Evolutionary conservation across 1,140 invertebrate genomes (phyloP).

Genomic region (Papilio aristodemus): DNA sequence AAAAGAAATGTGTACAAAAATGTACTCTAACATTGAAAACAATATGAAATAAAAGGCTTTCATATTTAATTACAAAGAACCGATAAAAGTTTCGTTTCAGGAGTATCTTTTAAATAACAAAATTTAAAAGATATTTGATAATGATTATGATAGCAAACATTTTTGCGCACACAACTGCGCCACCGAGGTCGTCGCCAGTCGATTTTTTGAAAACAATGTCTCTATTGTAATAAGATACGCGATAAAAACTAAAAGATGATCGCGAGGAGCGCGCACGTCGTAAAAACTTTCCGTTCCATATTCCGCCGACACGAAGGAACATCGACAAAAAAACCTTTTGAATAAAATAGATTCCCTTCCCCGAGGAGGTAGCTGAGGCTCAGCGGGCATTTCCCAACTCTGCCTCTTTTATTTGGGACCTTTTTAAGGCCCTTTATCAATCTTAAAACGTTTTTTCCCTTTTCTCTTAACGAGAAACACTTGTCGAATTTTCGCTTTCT

Average conservation of each 20-base stretch:
- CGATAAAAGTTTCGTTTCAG: too few relatives aligned
- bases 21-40: too few relatives aligned
- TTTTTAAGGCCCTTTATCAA: constrained; percentile 52
- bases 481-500: constrained; percentile 38
- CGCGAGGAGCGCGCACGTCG: not conserved
- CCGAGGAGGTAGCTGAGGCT: constrained; percentile 36
- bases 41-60: too few relatives aligned
- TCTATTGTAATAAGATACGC: too few relatives aligned
- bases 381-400: constrained; percentile 39
- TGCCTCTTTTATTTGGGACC: constrained; percentile 38
- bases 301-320: not conserved
- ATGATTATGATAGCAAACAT: too few relatives aligned
- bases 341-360: constrained; percentile 48
- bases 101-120: too few relatives aligned
- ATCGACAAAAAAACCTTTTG: constrained; percentile 31
- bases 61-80: too few relatives aligned
- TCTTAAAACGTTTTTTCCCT: constrained; percentile 44
- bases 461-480: constrained; percentile 48
- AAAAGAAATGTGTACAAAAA: too few relatives aligned
- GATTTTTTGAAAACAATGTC: too few relatives aligned
- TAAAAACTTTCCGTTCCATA: constrained; percentile 12
- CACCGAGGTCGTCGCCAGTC: too few relatives aligned
- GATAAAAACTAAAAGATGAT: not conserved
- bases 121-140: too few relatives aligned
- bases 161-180: too few relatives aligned